These are phyloP conservation scores for Molorchus minor DNA, from an alignment of 2,888 invertebrate species.

Conservation along the genomic window DNA sequence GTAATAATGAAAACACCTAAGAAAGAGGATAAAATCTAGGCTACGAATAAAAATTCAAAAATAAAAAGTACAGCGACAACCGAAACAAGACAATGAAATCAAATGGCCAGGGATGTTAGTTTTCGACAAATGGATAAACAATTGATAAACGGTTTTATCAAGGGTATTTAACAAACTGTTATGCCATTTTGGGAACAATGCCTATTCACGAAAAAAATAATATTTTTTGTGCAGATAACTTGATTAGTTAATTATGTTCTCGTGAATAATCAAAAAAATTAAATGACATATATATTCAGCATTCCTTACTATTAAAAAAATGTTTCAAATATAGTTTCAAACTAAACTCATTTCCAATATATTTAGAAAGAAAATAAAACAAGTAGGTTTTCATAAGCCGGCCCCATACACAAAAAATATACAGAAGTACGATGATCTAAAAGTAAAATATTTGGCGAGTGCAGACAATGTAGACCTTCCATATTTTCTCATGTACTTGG, in stretches of 20 bases:
- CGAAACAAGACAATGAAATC: conserved; percentile 28
- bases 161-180: conserved; percentile 22
- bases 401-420: too few species aligned
- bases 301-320: too few species aligned
- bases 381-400: too few species aligned
- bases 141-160: conserved; percentile 18
- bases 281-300: conserved; percentile 2
- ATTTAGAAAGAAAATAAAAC: too few species aligned
- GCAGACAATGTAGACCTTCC: too few species aligned
- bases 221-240: not conserved
- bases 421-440: too few species aligned
- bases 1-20: conserved; percentile 24
- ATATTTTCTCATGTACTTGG: too few species aligned
- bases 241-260: not conserved
- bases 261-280: not conserved
- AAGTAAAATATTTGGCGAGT: too few species aligned
- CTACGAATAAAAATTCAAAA: conserved; percentile 36
- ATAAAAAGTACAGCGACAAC: conserved; percentile 12
- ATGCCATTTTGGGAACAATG: conserved; percentile 47
- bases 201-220: conserved; percentile 40
- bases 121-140: conserved; percentile 16
- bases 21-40: conserved; percentile 35
- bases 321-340: too few species aligned
- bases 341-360: too few species aligned
- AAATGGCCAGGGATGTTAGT: conserved; percentile 35